Evolutionary conservation across 1,140 invertebrate species (phyloP), one percentile per base, ranked within the genome.

Genomic region (Limonius californicus): DNA sequence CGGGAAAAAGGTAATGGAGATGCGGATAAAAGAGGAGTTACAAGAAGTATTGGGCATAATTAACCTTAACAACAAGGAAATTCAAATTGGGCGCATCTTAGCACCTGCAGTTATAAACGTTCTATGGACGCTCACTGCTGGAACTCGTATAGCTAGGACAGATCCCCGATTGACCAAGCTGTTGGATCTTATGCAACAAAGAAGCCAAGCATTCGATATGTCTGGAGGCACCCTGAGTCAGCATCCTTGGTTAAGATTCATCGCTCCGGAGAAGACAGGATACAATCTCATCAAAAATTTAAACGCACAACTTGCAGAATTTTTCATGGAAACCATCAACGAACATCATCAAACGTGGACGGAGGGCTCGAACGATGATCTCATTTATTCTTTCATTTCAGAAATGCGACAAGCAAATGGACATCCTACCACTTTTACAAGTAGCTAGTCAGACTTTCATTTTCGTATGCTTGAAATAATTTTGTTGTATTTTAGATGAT

Each of bases 321-420:
- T 87, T 39, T 74, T 88, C 15, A 79, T 80, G 80, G 76, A 82
- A 54, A 80, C 78, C 11, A 87, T 90, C 23, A 71, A 78, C 1
- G 82, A 86, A 16, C 88, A 90, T 63, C 80, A 83, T 47, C 68
- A 71, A 27, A 79, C 73, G 1, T 81, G 84, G 45, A 70, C 78
- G 14, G 54, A 80, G 20, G 74, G 76, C 20, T 76, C 76, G 23
- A 80, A 81, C 21, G 74, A 81, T 14, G 90, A 94, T 71, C 83
- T 93, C 20, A 90, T 94, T 45, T 90, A 91, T 69, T 82, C 86
- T 27, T 93, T 88, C 72, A 78, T 94, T 2, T 77, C 83, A 35
- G 84, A 91, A 79, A 87, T 91, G 80, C 73, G 75, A 11, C 75
- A 77, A 60, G 73, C 76, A 11, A 18, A 32, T 18, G 68, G 27